Evolutionary conservation across 2,797 vertebrate genomes (phyloP).

Genomic region (Mormyrops attenuatus): DNA sequence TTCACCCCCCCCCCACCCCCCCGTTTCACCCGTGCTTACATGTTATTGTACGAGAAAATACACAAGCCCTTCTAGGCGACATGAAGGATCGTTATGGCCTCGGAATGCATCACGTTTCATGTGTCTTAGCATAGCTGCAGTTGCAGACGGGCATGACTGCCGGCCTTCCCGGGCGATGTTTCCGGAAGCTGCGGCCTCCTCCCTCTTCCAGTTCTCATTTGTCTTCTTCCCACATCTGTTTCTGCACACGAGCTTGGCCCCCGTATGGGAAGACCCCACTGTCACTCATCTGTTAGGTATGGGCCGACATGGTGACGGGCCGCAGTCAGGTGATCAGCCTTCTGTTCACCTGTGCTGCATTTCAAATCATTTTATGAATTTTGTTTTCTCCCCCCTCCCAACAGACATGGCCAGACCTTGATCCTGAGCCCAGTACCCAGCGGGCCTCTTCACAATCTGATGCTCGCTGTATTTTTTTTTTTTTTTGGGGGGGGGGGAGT

Average conservation of each 20-base stretch:
- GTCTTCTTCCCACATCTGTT: not conserved
- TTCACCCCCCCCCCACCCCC: not conserved
- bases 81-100: not conserved
- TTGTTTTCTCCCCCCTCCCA: not conserved
- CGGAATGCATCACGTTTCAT: not conserved
- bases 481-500: not conserved
- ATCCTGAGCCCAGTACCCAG: not conserved
- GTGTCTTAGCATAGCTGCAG: slow-evolving; percentile 35
- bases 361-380: not conserved
- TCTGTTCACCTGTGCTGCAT: not conserved
- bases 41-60: not conserved
- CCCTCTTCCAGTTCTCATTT: not conserved
- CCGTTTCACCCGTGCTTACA: not conserved
- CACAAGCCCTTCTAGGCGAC: not conserved
- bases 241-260: not conserved
- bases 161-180: not conserved
- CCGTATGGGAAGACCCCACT: not conserved
- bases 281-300: not conserved
- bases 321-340: not conserved
- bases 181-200: not conserved
- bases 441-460: not conserved
- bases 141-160: not conserved
- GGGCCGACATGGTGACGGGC: not conserved
- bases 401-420: not conserved
- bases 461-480: not conserved